phyloP scores from a whole-genome alignment of 2,113 vertebrate species.

The Bombycilla garrulus region DNA sequence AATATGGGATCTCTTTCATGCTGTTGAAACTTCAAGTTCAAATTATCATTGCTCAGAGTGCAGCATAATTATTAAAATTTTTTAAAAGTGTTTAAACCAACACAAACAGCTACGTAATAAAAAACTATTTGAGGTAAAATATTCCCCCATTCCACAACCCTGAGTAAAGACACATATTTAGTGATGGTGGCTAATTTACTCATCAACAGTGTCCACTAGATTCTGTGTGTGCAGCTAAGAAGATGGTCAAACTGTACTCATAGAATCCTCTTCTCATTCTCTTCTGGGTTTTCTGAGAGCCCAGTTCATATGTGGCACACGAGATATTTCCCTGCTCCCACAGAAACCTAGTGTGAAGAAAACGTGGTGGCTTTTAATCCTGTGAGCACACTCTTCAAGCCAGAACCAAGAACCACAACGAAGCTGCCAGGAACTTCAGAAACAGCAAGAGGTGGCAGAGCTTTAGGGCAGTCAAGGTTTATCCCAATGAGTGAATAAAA shows the following conservation, averaged over 20 bases:
- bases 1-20: background rate
- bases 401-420: background rate
- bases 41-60: background rate
- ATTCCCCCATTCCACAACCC: background rate
- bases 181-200: background rate
- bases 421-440: background rate
- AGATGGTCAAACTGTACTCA: background rate
- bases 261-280: background rate
- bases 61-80: background rate
- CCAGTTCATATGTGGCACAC: background rate
- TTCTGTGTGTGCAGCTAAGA: background rate
- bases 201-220: background rate
- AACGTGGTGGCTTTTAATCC: background rate
- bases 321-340: background rate
- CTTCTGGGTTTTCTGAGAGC: background rate
- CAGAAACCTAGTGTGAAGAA: background rate
- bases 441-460: background rate
- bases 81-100: background rate
- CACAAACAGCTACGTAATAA: background rate
- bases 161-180: background rate
- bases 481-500: background rate
- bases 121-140: background rate
- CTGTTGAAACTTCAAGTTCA: constrained; percentile 4
- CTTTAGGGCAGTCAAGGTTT: background rate
- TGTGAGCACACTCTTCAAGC: background rate